Evolutionary conservation across 1,140 invertebrate genomes (phyloP).

Genomic region (Ericerus pela): DNA sequence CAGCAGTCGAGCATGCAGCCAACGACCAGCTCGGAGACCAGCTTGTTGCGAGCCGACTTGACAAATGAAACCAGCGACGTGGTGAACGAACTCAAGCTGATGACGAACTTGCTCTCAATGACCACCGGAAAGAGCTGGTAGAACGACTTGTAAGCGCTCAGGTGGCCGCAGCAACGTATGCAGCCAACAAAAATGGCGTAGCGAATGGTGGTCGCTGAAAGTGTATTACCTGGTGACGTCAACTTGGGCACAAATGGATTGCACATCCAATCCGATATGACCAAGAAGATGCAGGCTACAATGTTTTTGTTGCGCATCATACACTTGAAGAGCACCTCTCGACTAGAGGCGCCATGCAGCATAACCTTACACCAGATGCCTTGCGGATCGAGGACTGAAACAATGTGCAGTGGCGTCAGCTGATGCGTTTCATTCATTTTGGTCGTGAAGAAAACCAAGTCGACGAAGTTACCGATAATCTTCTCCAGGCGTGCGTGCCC

Average conservation of each 20-base stretch:
- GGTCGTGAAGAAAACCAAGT: neutral
- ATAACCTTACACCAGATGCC: neutral
- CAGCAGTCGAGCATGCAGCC: neutral
- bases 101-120: neutral
- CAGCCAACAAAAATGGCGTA: neutral
- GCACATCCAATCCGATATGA: neutral
- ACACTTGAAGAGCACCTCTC: slow-evolving; percentile 3
- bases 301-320: neutral
- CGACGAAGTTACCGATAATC: neutral
- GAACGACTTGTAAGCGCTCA: neutral
- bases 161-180: neutral
- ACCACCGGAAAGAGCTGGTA: neutral
- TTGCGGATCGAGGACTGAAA: neutral
- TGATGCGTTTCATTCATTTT: neutral
- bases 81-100: neutral
- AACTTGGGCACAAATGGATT: neutral
- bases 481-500: neutral
- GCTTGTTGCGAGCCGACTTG: neutral
- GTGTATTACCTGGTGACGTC: neutral
- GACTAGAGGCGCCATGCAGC: neutral
- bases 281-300: neutral
- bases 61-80: neutral
- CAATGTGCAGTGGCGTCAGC: neutral
- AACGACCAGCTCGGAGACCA: neutral
- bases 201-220: neutral